Conservation (phyloP, 2,888 invertebrate species). For the Brachynemurus nebulosus region DNA sequence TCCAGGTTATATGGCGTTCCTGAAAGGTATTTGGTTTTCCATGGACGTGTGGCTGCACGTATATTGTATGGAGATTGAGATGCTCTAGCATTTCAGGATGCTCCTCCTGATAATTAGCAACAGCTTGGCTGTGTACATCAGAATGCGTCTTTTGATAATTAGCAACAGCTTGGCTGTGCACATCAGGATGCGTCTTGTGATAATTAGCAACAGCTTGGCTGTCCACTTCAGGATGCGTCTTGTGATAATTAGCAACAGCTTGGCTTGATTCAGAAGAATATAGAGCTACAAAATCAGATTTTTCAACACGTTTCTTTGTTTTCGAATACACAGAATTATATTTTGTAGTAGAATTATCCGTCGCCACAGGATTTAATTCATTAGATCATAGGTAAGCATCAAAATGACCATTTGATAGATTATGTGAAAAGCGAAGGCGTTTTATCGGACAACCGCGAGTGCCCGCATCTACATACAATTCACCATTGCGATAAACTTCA, state of each 20-base stretch:
- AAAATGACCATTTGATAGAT: not conserved
- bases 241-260: no score
- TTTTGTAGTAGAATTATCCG: not conserved
- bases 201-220: no score
- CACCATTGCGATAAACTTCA: not conserved
- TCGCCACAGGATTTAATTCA: not conserved
- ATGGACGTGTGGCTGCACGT: not conserved
- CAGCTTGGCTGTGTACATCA: not conserved
- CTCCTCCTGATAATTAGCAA: not conserved
- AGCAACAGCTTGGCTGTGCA: not conserved
- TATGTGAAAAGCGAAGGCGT: not conserved
- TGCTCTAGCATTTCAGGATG: not conserved
- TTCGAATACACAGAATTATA: not conserved
- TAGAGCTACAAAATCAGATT: no score
- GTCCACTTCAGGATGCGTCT: no score
- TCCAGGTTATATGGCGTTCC: not conserved
- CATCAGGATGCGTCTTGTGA: not conserved
- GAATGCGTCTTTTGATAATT: not conserved
- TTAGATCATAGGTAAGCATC: not conserved
- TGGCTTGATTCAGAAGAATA: no score
- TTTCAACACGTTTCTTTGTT: not conserved
- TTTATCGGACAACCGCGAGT: not conserved
- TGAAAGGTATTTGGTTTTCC: not conserved
- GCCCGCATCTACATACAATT: no score
- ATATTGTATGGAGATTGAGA: not conserved